Percentiles rank a stretch among this genome's conserved stretches.
These are phyloP conservation scores for Drosophila borealis DNA, from an alignment of 2,888 invertebrate species.

Conservation along the genomic window DNA sequence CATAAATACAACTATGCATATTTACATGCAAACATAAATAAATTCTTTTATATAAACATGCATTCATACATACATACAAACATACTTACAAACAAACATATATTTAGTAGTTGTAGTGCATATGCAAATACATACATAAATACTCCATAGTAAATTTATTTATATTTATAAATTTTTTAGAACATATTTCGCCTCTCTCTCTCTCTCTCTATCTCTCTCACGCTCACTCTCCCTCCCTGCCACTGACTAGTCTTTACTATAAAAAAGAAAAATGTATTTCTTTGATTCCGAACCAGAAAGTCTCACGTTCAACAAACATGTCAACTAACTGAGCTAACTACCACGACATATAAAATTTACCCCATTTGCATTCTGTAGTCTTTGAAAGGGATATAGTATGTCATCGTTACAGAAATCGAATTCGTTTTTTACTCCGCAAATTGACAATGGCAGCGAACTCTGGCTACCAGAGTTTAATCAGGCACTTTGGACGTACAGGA, in stretches of 20 bases:
- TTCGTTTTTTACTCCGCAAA: constrained; percentile 21
- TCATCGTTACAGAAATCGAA: constrained; percentile 39
- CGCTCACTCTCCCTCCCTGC: not conserved
- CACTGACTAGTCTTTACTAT: not conserved
- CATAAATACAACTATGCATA: no score
- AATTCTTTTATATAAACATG: no score
- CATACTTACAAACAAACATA: no score
- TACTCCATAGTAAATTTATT: no score
- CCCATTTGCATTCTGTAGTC: constrained; percentile 56
- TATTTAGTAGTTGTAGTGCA: no score
- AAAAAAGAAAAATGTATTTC: constrained; percentile 5
- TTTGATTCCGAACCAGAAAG: constrained; percentile 41
- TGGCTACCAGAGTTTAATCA: constrained; percentile 54
- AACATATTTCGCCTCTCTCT: no score
- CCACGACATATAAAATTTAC: constrained; percentile 36
- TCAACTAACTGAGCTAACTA: constrained; percentile 27
- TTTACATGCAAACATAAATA: no score
- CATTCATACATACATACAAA: no score
- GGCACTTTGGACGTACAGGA: constrained; percentile 29
- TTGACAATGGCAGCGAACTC: constrained; percentile 29
- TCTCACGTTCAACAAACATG: constrained; percentile 51
- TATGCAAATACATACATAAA: no score
- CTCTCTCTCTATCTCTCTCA: no score
- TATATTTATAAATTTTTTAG: no score
- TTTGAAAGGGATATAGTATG: constrained; percentile 21